Percentiles rank a stretch among this genome's conserved stretches.
These are phyloP conservation scores for Stenchaetothrips biformis DNA, from an alignment of 2,888 invertebrate genomes.

Conservation along the genomic window DNA sequence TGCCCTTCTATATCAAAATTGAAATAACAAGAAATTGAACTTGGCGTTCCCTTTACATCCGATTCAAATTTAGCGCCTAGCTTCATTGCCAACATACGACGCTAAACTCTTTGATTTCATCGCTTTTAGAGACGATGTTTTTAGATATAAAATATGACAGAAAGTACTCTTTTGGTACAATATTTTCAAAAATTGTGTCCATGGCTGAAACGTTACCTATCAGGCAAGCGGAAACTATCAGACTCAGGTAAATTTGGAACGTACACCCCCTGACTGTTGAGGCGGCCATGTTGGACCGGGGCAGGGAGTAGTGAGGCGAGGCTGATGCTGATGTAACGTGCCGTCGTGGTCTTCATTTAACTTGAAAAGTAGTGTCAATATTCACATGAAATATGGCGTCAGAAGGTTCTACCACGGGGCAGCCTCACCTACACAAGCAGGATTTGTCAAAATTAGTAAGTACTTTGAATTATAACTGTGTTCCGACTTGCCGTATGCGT, in stretches of 20 bases:
- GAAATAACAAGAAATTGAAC: conserved; percentile 21
- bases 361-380: background rate
- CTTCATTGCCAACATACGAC: conserved; percentile 25
- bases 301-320: background rate
- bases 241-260: background rate
- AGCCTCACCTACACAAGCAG: conserved; percentile 86
- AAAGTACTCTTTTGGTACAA: no score
- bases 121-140: no score
- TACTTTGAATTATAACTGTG: conserved; percentile 37
- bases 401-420: conserved; percentile 56
- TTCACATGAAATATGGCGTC: conserved; percentile 48
- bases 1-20: background rate
- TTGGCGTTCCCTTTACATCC: no score
- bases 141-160: no score
- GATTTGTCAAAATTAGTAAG: conserved; percentile 85
- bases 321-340: conserved; percentile 11
- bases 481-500: background rate
- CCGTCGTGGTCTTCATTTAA: background rate
- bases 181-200: no score
- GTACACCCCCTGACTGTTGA: background rate
- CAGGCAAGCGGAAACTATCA: no score
- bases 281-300: background rate
- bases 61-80: conserved; percentile 18
- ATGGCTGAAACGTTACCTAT: no score
- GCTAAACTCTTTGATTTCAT: conserved; percentile 7